These are phyloP conservation scores for Aromia moschata DNA, from an alignment of 2,888 invertebrate genomes.

Conservation along the genomic window DNA sequence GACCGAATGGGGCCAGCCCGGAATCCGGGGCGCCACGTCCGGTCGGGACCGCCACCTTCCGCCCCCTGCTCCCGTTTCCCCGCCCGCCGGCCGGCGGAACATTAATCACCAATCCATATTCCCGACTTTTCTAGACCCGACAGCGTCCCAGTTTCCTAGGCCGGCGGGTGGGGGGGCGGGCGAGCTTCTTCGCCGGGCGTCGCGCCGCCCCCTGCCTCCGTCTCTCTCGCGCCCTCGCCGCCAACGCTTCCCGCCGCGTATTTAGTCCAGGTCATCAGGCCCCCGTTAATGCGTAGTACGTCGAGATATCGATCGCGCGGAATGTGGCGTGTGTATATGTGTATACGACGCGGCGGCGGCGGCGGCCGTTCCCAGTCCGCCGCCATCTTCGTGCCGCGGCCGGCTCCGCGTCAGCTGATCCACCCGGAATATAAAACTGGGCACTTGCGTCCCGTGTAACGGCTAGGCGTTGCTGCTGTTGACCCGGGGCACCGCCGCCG, in stretches of 20 bases:
- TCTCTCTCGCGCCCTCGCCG: constrained; percentile 9
- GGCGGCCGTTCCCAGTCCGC: not conserved
- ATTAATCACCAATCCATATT: constrained; percentile 1
- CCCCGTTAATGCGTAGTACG: constrained; percentile 19
- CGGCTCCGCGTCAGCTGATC: constrained; percentile 11
- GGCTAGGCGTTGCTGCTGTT: too few relatives aligned
- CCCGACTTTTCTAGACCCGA: not conserved
- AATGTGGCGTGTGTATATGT: not conserved
- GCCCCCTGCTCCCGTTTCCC: too few relatives aligned
- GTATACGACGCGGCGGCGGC: not conserved
- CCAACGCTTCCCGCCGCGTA: constrained; percentile 22
- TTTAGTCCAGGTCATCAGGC: constrained; percentile 22
- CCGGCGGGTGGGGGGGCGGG: constrained; percentile 5
- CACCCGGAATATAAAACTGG: not conserved
- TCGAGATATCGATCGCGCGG: constrained; percentile 9
- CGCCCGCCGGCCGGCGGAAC: too few relatives aligned
- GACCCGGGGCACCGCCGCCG: too few relatives aligned
- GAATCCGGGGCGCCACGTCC: too few relatives aligned
- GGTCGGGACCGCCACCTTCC: too few relatives aligned
- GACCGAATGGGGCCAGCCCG: too few relatives aligned
- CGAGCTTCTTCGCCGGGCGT: too few relatives aligned
- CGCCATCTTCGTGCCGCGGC: constrained; percentile 9
- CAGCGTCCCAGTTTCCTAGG: constrained; percentile 6
- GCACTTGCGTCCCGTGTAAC: not conserved
- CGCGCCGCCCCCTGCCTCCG: too few relatives aligned